Conservation (phyloP, 2,797 vertebrate genomes). For the Lophotriccus pileatus region DNA sequence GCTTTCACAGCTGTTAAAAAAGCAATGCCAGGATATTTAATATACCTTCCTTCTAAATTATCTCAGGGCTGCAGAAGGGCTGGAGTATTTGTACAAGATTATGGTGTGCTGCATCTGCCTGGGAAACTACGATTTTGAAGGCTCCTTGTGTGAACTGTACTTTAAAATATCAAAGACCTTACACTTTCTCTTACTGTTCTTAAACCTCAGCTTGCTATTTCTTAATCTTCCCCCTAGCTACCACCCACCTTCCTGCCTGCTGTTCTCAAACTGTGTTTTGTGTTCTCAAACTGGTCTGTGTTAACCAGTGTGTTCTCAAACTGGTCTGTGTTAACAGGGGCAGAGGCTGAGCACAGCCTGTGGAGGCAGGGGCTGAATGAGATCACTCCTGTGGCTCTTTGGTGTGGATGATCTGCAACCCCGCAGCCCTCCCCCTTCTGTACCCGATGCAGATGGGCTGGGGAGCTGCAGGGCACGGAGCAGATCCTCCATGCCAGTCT, state of each 20-base stretch:
- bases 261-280: too few relatives aligned
- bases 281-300: not conserved
- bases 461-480: not conserved
- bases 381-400: not conserved
- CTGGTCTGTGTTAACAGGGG: not conserved
- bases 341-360: not conserved
- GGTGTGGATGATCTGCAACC: not conserved
- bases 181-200: not conserved
- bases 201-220: not conserved
- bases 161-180: not conserved
- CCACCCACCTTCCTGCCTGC: not conserved
- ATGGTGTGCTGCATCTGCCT: not conserved
- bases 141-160: not conserved
- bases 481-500: not conserved
- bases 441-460: accelerated
- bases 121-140: not conserved
- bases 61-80: not conserved
- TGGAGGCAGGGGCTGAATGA: not conserved
- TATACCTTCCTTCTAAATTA: not conserved
- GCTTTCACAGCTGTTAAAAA: slow-evolving; percentile 31
- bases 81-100: not conserved
- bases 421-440: not conserved
- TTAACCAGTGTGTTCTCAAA: not conserved
- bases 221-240: not conserved
- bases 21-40: not conserved